Percentiles rank a stretch among this genome's conserved stretches.
phyloP scores from a whole-genome alignment of 2,113 vertebrate genomes.

The Prinia subflava region DNA sequence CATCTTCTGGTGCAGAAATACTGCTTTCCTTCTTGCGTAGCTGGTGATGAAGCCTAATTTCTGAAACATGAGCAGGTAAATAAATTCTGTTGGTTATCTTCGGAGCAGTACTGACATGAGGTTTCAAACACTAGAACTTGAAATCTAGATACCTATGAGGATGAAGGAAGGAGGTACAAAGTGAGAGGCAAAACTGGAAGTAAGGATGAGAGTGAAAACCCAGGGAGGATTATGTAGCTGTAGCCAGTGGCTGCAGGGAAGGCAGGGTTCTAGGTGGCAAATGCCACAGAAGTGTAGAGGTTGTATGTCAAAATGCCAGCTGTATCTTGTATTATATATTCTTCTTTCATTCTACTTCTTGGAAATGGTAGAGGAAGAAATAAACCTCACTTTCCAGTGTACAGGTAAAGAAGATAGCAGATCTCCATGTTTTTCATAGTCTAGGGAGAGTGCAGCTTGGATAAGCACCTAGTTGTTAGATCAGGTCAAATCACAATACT shows the following conservation, averaged over 20 bases:
- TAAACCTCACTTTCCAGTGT: neutral
- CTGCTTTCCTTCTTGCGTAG: neutral
- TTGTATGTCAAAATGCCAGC: neutral
- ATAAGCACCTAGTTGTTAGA: neutral
- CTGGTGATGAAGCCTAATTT: neutral
- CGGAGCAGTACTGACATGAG: neutral
- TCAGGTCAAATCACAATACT: neutral
- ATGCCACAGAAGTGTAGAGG: fast-evolving
- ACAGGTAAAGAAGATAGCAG: neutral
- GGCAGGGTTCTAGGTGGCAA: neutral
- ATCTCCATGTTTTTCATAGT: neutral
- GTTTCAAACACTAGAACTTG: neutral
- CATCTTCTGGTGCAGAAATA: neutral
- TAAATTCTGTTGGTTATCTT: neutral
- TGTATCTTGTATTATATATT: neutral
- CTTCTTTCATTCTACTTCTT: neutral
- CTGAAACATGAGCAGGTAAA: neutral
- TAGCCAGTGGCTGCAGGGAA: neutral
- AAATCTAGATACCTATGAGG: neutral
- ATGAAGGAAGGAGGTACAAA: neutral
- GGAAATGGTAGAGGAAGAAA: neutral
- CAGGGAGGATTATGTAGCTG: neutral
- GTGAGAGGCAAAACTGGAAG: neutral
- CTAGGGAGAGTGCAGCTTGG: neutral
- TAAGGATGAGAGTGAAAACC: neutral